Percentiles rank a stretch among this genome's conserved stretches.
phyloP scores from a whole-genome alignment of 2,888 invertebrate genomes.

The Schrankia costaestrigalis region DNA sequence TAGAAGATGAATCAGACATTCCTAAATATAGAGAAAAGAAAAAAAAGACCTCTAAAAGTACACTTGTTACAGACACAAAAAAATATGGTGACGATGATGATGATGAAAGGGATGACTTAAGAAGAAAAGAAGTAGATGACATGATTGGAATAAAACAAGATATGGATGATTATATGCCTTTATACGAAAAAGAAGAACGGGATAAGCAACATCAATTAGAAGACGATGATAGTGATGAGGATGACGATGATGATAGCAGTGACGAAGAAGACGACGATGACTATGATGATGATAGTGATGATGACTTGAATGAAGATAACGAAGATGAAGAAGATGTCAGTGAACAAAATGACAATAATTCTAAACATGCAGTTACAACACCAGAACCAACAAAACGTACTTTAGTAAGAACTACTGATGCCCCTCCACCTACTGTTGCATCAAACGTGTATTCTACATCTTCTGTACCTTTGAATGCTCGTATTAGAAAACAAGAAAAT shows the following conservation, averaged over 20 bases:
- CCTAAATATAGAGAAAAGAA: conserved; percentile 68
- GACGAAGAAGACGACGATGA: conserved; percentile 32
- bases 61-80: conserved; percentile 69
- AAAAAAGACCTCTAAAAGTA: conserved; percentile 63
- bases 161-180: conserved; percentile 63
- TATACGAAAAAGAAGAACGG: conserved; percentile 57
- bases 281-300: conserved; percentile 28
- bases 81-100: conserved; percentile 61
- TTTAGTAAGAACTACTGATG: conserved; percentile 55
- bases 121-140: conserved; percentile 61
- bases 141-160: conserved; percentile 62
- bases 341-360: conserved; percentile 18
- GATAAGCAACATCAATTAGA: conserved; percentile 21
- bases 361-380: conserved; percentile 36
- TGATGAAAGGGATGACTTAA: conserved; percentile 53
- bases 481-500: conserved; percentile 32
- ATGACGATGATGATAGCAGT: conserved; percentile 25
- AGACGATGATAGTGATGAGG: conserved; percentile 15
- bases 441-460: conserved; percentile 46
- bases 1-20: conserved; percentile 13
- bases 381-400: conserved; percentile 59
- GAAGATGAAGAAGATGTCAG: conserved; percentile 5
- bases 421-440: conserved; percentile 36
- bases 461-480: conserved; percentile 37
- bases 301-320: neutral